Evolutionary conservation across 1,140 invertebrate genomes (phyloP), one percentile per base, ranked within the genome.

Genomic region (Aphis craccivora): DNA sequence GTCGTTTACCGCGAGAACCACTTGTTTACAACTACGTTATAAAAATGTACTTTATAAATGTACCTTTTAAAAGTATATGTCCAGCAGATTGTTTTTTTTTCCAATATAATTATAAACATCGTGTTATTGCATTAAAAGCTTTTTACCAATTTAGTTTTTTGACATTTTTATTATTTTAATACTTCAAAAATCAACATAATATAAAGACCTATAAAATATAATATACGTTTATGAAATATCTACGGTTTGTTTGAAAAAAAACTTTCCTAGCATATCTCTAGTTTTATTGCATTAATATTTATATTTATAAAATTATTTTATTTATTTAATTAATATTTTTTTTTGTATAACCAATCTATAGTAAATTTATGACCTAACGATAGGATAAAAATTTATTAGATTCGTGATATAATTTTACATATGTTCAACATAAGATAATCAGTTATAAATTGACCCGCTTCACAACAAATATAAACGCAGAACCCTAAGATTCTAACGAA

Each of bases 1-100:
- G 14, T 90, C 53, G 55, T 90, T 90, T 90, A 90, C 60, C n/a
- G 5, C 40, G 25, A 43, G 6, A 90, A 90, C 89, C 89, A 90
- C 89, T 90, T 90, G 89, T 67, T 43, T n/a, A 43, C 37, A 55
- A 43, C 30, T 22, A 6, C 4, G 55, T 90, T 90, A 67, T 67
- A 67, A 90, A 60, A 90, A 90, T 67, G 20, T 90, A 67, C 51
- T 20, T 67, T n/a, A 25, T 30, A 90, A 90, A 90, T 45, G 53
- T 67, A 67, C 53, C 89, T 60, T 90, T 60, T 60, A 60, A 35
- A 25, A 60, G 55, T 89, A 90, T 25, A 90, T 30, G 35, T 60
- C 37, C 88, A 40, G 53, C 35, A 55, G 6, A 67, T 30, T 90
- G 25, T 67, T n/a, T 67, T 67, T n/a, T 67, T n/a, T 90, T 43